Conservation (phyloP, 1,140 invertebrate species). For the Drosophila subobscura region DNA sequence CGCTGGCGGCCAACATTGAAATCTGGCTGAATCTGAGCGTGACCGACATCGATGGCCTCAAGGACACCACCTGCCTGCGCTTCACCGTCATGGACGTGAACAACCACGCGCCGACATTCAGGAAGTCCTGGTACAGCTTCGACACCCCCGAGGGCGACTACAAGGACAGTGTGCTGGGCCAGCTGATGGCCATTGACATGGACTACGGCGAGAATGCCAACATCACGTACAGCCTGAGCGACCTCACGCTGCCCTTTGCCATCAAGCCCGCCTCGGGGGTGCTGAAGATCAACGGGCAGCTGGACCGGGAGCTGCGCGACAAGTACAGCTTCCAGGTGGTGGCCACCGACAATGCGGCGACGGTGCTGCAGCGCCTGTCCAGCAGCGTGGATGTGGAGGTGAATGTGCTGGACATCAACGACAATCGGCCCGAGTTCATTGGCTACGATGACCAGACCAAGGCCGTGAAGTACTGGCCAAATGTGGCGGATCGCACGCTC, state of each 20-base stretch:
- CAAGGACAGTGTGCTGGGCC: conserved; percentile 88
- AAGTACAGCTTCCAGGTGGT: conserved; percentile 90
- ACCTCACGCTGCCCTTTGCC: conserved; percentile 88
- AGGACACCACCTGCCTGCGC: conserved; percentile 88
- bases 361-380: conserved; percentile 86
- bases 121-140: conserved; percentile 92
- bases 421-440: conserved; percentile 90
- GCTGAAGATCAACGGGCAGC: conserved; percentile 89
- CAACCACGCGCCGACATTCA: conserved; percentile 93
- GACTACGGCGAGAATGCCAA: conserved; percentile 91
- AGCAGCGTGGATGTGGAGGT: conserved; percentile 91
- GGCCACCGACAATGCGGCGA: conserved; percentile 89
- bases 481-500: conserved; percentile 59
- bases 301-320: conserved; percentile 91
- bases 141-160: conserved; percentile 91
- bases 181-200: conserved; percentile 89
- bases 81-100: conserved; percentile 91
- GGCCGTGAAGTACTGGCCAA: conserved; percentile 65
- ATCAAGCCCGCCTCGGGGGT: conserved; percentile 90
- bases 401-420: conserved; percentile 91
- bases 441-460: conserved; percentile 87
- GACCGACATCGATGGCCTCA: conserved; percentile 89
- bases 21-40: conserved; percentile 91
- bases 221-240: conserved; percentile 88
- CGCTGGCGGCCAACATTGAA: conserved; percentile 90